Base-by-base conservation (phyloP, 2,113 vertebrate species). In the Chloebia gouldiae region DNA sequence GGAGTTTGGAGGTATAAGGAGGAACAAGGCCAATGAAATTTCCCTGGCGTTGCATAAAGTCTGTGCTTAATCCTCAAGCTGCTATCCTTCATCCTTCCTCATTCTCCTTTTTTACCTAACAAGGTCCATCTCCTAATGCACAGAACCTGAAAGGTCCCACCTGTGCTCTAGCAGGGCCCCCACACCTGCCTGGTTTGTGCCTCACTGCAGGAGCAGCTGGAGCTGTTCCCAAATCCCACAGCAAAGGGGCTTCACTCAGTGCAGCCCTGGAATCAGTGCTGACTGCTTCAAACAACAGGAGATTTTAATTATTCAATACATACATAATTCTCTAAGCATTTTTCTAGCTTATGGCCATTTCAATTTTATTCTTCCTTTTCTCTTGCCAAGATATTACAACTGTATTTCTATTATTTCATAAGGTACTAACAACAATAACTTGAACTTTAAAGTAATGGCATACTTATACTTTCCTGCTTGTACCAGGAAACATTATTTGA, bases 31-130 rank as follows among this genome's bases (percentile, higher is more conserved):
- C 15, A 7, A 35, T 4, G 1, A 49, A 19, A 10, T 15, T 49
- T n/a, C 33, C n/a, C 27, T 16, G 5, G 3, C 27, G 11, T 16
- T 80, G 33, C 0, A 0, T 3, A n/a, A 69, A 33, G 22, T 13
- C 11, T 20, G 4, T 1, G 11, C 72, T 35, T 40, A 44, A 31
- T 30, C 5, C 33, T 87, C 20, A 9, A 8, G 22, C 19, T 77
- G 49, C 6, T 13, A 44, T 73, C 19, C 40, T 53, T 64, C 14
- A 31, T 40, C 23, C 8, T 31, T 33, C 47, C n/a, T 54, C 2
- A 0, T 40, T 40, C 21, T 44, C 11, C 7, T 33, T 8, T 49
- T 65, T 35, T 16, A 39, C 33, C 72, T 40, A 57, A 3, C 2
- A 6, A 77, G 37, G 27, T 35, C 40, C 50, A 37, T 3, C 18